Evolutionary conservation across 2,888 invertebrate genomes (phyloP), one percentile per base, ranked within the genome.

Genomic region (Colletes collaris): DNA sequence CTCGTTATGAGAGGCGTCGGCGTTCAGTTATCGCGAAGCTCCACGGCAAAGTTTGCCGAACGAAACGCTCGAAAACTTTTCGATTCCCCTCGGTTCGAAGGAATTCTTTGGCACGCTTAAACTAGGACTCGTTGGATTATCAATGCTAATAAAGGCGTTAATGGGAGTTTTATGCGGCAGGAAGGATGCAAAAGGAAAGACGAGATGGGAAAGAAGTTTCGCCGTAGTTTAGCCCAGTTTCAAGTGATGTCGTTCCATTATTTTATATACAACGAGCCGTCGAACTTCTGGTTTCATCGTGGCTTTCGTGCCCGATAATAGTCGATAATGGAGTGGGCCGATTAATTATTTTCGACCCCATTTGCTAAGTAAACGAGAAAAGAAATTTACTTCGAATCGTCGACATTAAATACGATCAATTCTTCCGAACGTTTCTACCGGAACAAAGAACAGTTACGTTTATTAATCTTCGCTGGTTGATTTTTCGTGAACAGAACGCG

Each of bases 211-310:
- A 77, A 78, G 79, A 74, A 81, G 71, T 82, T 77, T 71, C 63
- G 59, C 72, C 60, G 76, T 16, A 81, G 78, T 86, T 86, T 85
- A 85, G 71, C 83, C 84, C 70, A 85, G 81, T 87, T 86, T 68
- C 69, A 52, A 77, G 71, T 40, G 71, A 46, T 78, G 66, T 65
- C 65, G 60, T 60, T 60, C 65, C 44, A 64, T 67, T 67, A 67
- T 79, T 78, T 76, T 65, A 46, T 67, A 59, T 58, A 63, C 64
- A 64, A 8, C 40, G 16, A 53, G 59, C 67, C 11, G 52, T 64
- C 64, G 59, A 78, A 78, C 78, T 79, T 64, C n/a, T 44, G 40
- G 49, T 19, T 64, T 53, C 79, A 58, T 37, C 63, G 53, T 55
- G 64, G 73, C 67, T 52, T 78, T 66, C 74, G 37, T 58, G 60